Percentiles rank a stretch among this genome's conserved stretches.
Evolutionary conservation across 2,888 invertebrate species (phyloP).

Genomic region (Diploptera punctata): DNA sequence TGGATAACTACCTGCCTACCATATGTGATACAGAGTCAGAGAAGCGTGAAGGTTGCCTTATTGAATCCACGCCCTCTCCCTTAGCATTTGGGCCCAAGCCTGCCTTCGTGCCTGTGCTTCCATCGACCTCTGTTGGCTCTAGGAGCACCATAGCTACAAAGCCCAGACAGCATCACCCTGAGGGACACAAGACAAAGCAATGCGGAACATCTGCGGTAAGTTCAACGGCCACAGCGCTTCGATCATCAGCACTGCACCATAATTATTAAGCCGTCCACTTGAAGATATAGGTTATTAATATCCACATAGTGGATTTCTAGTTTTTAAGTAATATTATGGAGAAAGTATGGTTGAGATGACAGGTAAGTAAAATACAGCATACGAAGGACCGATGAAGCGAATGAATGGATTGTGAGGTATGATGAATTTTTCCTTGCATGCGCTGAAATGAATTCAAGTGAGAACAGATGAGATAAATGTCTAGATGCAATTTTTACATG

Average conservation of each 20-base stretch:
- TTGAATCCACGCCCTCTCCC: conserved; percentile 36
- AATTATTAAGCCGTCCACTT: conserved; percentile 8
- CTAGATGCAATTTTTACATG: too few species aligned
- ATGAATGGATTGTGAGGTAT: background rate
- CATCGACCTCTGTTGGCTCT: conserved; percentile 19
- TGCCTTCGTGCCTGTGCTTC: conserved; percentile 21
- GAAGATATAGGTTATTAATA: background rate
- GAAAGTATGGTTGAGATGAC: background rate
- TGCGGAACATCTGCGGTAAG: conserved; percentile 17
- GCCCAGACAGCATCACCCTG: conserved; percentile 6
- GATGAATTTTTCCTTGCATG: background rate
- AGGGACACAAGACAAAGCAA: conserved; percentile 1
- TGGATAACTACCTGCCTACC: conserved; percentile 30
- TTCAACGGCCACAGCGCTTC: conserved; percentile 1
- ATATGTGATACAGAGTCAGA: conserved; percentile 41
- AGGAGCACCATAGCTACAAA: conserved; percentile 5
- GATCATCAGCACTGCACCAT: background rate
- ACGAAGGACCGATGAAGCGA: background rate
- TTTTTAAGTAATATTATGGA: too few species aligned
- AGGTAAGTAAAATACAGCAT: too few species aligned
- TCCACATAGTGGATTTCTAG: too few species aligned
- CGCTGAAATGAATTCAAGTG: conserved; percentile 15
- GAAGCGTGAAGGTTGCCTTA: conserved; percentile 35
- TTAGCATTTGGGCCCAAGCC: conserved; percentile 39
- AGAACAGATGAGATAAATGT: conserved; percentile 34